Percentiles rank a stretch among this genome's conserved stretches.
Evolutionary conservation across 2,797 vertebrate genomes (phyloP).

Genomic region (Notamacropus eugenii): DNA sequence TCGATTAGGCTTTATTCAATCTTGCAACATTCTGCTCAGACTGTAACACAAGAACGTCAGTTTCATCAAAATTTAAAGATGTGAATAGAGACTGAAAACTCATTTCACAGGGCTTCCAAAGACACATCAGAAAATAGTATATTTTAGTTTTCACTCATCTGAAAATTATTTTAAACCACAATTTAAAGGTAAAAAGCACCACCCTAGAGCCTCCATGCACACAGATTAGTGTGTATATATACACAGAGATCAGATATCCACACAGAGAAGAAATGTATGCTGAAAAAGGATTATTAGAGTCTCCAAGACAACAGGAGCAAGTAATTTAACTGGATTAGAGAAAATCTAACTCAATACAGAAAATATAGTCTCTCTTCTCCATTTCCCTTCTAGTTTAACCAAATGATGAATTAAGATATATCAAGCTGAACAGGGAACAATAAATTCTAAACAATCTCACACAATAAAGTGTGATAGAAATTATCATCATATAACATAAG

Average conservation of each 20-base stretch:
- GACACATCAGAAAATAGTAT: constrained; percentile 1
- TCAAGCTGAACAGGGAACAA: constrained; percentile 52
- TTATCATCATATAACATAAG: neutral
- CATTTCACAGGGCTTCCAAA: neutral
- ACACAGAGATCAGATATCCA: neutral
- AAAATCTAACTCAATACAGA: constrained; percentile 20
- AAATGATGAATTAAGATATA: neutral
- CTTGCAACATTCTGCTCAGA: constrained; percentile 29
- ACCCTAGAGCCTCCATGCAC: neutral
- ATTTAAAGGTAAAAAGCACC: neutral
- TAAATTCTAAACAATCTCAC: constrained; percentile 12
- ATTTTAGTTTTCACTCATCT: constrained; percentile 24
- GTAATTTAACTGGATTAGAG: constrained; percentile 2
- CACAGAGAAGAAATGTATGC: neutral
- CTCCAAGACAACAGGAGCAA: constrained; percentile 24
- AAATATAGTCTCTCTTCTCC: neutral
- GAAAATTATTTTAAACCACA: constrained; percentile 22
- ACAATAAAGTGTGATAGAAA: neutral
- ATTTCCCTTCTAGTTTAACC: neutral
- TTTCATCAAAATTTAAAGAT: constrained; percentile 17
- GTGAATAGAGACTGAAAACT: constrained; percentile 24
- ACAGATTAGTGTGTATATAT: neutral
- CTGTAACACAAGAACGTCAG: neutral
- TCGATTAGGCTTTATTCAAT: neutral
- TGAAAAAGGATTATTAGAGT: constrained; percentile 6